Conservation (phyloP, 2,113 vertebrate genomes). For the Chloroceryle aenea region DNA sequence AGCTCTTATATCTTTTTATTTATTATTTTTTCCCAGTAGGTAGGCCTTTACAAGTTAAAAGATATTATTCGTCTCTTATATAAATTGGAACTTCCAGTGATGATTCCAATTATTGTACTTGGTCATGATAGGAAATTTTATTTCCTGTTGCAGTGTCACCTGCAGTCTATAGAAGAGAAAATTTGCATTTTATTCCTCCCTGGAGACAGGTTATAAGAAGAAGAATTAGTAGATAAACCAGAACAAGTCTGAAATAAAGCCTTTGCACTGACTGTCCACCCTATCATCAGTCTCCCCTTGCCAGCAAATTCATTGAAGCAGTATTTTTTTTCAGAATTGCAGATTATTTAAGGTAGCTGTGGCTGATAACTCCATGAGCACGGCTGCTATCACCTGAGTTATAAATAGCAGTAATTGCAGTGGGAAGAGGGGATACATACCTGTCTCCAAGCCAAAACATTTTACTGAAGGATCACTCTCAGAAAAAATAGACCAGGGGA, state of each 20-base stretch:
- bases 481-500: background rate
- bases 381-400: slow-evolving; percentile 38
- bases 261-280: background rate
- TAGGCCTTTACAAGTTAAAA: background rate
- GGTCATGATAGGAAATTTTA: background rate
- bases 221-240: background rate
- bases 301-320: background rate
- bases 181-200: background rate
- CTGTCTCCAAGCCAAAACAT: background rate
- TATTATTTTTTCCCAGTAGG: background rate
- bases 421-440: background rate
- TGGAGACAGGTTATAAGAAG: background rate
- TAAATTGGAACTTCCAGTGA: background rate
- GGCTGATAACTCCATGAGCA: slow-evolving; percentile 4
- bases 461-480: background rate
- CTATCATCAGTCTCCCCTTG: background rate
- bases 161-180: background rate
- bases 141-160: background rate
- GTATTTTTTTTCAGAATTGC: background rate
- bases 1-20: background rate
- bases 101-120: background rate
- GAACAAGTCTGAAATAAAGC: background rate
- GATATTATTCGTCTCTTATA: background rate
- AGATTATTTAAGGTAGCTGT: slow-evolving; percentile 8
- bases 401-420: slow-evolving; percentile 12